A percentile compares a stretch with the other conserved stretches of the same genome.
Conservation (phyloP, 2,888 invertebrate species). For the Anthrax anthrax region DNA sequence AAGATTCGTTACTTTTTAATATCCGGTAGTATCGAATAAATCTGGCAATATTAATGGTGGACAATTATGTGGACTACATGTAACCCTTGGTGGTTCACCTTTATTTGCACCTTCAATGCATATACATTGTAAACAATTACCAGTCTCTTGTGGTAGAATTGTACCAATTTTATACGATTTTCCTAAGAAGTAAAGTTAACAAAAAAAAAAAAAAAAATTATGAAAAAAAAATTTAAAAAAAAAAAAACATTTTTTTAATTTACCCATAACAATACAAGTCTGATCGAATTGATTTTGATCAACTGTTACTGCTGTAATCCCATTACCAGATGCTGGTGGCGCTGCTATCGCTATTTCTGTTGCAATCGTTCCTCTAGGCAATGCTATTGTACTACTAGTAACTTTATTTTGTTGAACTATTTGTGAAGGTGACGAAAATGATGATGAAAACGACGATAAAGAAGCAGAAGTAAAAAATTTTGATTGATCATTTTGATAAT, state of each 20-base stretch:
- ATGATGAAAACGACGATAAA: too few species aligned
- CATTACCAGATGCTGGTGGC: too few species aligned
- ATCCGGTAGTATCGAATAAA: constrained; percentile 34
- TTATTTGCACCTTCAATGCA: constrained; percentile 42
- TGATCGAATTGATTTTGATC: background rate
- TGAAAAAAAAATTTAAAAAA: background rate
- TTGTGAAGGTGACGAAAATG: too few species aligned
- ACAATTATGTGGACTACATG: constrained; percentile 35
- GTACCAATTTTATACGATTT: constrained; percentile 48
- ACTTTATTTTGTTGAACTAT: too few species aligned
- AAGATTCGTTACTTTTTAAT: constrained; percentile 22
- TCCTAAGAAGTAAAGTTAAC: constrained; percentile 33
- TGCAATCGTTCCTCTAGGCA: too few species aligned
- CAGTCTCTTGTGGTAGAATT: constrained; percentile 50
- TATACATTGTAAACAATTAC: constrained; percentile 55
- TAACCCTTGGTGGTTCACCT: constrained; percentile 32
- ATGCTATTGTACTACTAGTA: too few species aligned
- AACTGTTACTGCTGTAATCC: background rate
- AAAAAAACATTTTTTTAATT: background rate
- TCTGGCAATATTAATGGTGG: constrained; percentile 33
- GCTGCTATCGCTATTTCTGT: too few species aligned
- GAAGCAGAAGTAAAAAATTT: too few species aligned
- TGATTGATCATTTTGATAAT: too few species aligned
- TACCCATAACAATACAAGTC: background rate
- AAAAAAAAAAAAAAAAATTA: background rate